phyloP scores from a whole-genome alignment of 1,140 invertebrate species.

The Brachionus plicatilis region DNA sequence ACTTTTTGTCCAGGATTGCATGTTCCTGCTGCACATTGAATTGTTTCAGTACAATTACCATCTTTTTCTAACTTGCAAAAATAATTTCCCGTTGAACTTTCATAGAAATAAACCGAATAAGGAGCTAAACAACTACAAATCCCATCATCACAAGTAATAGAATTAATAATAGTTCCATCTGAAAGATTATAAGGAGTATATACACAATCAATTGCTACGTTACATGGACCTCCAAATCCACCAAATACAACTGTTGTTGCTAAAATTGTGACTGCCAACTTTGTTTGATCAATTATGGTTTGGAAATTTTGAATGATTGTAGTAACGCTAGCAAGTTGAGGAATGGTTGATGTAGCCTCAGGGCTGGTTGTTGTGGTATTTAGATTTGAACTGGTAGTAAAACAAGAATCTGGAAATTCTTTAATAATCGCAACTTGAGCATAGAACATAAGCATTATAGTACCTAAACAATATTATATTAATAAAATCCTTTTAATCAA shows the following conservation, averaged over 20 bases:
- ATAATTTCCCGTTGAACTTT: background rate
- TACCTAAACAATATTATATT: background rate
- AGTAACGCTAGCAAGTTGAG: background rate
- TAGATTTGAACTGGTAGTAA: no score
- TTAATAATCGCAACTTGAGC: background rate
- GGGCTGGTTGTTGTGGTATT: background rate
- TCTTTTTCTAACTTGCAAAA: background rate
- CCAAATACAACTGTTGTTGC: background rate
- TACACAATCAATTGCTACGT: background rate
- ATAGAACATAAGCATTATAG: background rate
- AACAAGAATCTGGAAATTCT: background rate
- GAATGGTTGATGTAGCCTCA: background rate
- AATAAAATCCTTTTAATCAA: no score
- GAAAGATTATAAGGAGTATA: background rate
- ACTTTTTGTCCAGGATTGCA: background rate
- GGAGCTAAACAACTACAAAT: background rate
- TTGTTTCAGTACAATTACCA: background rate
- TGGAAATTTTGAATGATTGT: background rate
- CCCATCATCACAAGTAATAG: background rate
- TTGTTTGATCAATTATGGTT: background rate
- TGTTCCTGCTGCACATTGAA: background rate
- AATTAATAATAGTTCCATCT: background rate
- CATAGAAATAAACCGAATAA: background rate
- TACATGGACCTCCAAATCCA: background rate
- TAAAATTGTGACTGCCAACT: background rate